Evolutionary conservation across 2,797 vertebrate species (phyloP).

Genomic region (Hippocampus kuda): DNA sequence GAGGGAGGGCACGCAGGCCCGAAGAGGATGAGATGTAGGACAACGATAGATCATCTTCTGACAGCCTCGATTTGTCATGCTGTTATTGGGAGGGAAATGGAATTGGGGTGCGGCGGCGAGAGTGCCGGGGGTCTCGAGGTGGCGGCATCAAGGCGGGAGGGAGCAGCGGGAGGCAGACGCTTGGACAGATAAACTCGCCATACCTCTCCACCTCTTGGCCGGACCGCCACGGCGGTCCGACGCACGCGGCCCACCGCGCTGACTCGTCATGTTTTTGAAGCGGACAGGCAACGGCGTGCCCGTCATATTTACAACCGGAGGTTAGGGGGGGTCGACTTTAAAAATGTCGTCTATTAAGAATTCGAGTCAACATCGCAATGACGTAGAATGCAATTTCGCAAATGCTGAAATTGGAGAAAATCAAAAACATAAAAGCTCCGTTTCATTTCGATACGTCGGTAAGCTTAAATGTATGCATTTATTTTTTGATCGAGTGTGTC

Average conservation of each 20-base stretch:
- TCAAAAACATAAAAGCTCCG: no score
- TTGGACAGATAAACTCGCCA: constrained; percentile 45
- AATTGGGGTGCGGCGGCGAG: constrained; percentile 49
- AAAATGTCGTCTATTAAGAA: neutral
- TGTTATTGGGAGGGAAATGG: constrained; percentile 61
- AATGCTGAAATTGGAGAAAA: no score
- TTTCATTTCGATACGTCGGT: no score
- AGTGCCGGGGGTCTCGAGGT: constrained; percentile 45
- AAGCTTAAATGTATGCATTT: no score
- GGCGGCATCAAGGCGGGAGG: constrained; percentile 32
- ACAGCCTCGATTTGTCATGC: constrained; percentile 61
- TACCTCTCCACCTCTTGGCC: constrained; percentile 33
- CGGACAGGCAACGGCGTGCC: neutral
- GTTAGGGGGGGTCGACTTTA: neutral
- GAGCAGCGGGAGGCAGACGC: constrained; percentile 23
- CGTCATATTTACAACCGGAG: neutral
- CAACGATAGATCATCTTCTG: constrained; percentile 63
- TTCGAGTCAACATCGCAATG: no score
- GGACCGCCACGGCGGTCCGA: constrained; percentile 19
- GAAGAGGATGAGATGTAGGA: constrained; percentile 55
- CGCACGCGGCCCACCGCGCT: neutral
- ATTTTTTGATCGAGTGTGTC: no score
- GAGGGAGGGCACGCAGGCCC: constrained; percentile 42
- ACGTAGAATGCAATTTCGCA: no score
- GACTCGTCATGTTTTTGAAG: neutral